A percentile compares a stretch with the other conserved stretches of the same genome.
phyloP scores from a whole-genome alignment of 2,113 vertebrate species.

The Acinonyx jubatus region DNA sequence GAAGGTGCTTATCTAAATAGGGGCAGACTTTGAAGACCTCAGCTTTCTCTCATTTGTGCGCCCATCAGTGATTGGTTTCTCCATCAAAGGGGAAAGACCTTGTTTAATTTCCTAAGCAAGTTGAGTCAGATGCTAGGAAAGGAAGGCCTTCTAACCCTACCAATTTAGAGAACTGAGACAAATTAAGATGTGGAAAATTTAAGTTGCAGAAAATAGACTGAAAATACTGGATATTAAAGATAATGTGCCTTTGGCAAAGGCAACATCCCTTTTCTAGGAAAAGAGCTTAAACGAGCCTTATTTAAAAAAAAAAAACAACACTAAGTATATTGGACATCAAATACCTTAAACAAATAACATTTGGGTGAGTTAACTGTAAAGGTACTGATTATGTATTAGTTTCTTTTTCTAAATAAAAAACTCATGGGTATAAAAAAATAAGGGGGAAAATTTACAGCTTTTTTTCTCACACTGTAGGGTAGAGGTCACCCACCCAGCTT shows the following conservation, averaged over 20 bases:
- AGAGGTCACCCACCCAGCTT: not conserved
- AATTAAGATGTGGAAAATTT: not conserved
- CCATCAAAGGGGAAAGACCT: not conserved
- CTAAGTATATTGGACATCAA: not conserved
- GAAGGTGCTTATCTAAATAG: not conserved
- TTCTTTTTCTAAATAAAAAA: slow-evolving; percentile 56
- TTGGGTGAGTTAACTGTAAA: slow-evolving; percentile 9
- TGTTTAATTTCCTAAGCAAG: not conserved
- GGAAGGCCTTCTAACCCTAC: not conserved
- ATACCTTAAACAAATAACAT: slow-evolving; percentile 27
- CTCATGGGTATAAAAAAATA: not conserved
- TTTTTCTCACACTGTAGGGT: not conserved
- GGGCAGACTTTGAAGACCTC: not conserved
- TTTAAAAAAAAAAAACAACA: not conserved
- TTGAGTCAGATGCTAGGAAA: not conserved
- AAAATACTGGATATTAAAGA: not conserved
- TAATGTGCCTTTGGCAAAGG: not conserved
- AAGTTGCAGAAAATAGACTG: not conserved
- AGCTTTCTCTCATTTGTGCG: not conserved
- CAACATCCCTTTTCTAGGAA: slow-evolving; percentile 20
- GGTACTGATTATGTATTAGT: not conserved
- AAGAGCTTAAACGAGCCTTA: slow-evolving; percentile 20
- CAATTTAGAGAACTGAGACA: not conserved
- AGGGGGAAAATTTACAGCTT: not conserved
- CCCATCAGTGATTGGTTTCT: not conserved